Percentiles rank a stretch among this genome's conserved stretches.
phyloP scores from a whole-genome alignment of 2,113 vertebrate species.

The Pimephales promelas region DNA sequence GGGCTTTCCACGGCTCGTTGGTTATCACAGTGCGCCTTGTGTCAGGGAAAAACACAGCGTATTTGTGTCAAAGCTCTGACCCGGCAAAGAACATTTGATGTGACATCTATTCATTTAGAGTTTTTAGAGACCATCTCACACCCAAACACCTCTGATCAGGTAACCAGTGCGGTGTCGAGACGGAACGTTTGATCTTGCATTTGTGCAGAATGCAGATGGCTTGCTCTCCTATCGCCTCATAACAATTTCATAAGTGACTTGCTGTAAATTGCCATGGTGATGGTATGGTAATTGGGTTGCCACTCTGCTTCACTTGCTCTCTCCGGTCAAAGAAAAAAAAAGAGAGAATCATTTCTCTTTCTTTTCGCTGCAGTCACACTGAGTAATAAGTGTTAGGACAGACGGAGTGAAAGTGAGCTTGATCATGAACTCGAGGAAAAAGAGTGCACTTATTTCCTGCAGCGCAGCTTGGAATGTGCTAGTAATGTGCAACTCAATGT shows the following conservation, averaged over 20 bases:
- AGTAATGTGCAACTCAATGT: constrained; percentile 26
- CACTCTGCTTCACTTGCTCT: constrained; percentile 40
- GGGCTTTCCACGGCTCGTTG: constrained; percentile 53
- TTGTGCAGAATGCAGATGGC: constrained; percentile 47
- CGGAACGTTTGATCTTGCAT: constrained; percentile 53
- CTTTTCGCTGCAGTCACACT: constrained; percentile 34
- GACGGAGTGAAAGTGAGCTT: constrained; percentile 43
- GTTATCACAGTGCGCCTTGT: constrained; percentile 56
- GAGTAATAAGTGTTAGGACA: constrained; percentile 56
- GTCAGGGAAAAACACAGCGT: constrained; percentile 53
- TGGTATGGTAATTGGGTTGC: constrained; percentile 52
- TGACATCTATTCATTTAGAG: constrained; percentile 60
- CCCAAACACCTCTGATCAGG: constrained; percentile 47
- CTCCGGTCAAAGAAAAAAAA: constrained; percentile 28
- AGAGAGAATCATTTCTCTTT: constrained; percentile 43
- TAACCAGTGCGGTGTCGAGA: constrained; percentile 41
- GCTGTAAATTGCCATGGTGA: constrained; percentile 57
- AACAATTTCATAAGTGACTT: constrained; percentile 64
- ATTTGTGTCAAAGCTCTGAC: constrained; percentile 53
- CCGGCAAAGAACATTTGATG: constrained; percentile 56
- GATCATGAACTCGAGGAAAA: constrained; percentile 52
- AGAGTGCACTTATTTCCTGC: constrained; percentile 45
- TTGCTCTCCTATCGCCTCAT: constrained; percentile 54
- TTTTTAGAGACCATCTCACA: constrained; percentile 40
- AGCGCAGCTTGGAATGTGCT: constrained; percentile 1